Evolutionary conservation across 1,140 invertebrate species (phyloP), one percentile per base, ranked within the genome.

Genomic region (Andricus grossulariae): DNA sequence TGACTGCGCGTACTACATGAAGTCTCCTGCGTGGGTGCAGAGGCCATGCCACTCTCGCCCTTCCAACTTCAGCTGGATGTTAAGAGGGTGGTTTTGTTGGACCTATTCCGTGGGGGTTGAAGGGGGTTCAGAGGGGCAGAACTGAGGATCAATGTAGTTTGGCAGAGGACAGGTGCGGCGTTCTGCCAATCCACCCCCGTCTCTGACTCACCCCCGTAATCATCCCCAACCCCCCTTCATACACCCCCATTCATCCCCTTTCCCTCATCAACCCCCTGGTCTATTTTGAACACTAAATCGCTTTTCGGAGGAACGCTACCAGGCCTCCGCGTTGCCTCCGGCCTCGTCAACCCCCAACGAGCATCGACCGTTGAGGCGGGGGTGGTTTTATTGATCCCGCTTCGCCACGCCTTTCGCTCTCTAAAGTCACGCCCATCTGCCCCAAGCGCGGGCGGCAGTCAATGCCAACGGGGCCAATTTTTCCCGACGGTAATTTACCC

Each of bases 381-480:
- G 87, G 84, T 89, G 86, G 85, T 87, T 88, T 87, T 90, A 90
- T 90, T 88, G 89, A 90, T 90, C 89, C 78, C 18, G 11, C 18
- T 32, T 84, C 32, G 83, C 89, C 88, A 88, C 89, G 89, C 89
- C 89, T 81, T 83, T 87, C 80, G 83, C 83, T 86, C 81, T 80
- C 77, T 79, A 82, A 86, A 80, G 84, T 84, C 86, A 89, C 89
- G 89, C 88, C 87, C 80, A 87, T 49, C 79, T 71, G 72, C 77
- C 82, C 85, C 84, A 88, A 88, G 60, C 71, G 55, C 52, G 72
- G 51, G 19, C 72, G 66, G 54, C 19, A 66, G 52, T 50, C 18
- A 85, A 70, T 77, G 80, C 66, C 82, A 81, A 75, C 57, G 73
- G 72, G 72, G 79, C 81, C 66, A 81, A 82, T 82, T 82, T 83